Evolutionary conservation across 2,888 invertebrate genomes (phyloP).

Genomic region (Agrochola circellaris): DNA sequence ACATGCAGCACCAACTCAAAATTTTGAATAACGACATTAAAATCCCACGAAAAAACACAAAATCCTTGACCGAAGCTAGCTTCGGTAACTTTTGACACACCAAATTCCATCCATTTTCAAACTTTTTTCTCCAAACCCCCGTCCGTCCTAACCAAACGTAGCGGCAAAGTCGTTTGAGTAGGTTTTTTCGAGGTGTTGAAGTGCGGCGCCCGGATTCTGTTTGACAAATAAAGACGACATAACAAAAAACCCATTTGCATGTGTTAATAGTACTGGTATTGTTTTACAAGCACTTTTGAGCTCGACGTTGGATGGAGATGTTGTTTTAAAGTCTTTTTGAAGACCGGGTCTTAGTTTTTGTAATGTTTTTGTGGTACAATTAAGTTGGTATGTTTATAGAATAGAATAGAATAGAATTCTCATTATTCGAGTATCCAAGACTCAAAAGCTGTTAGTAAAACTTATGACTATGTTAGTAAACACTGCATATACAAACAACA

Average conservation of each 20-base stretch:
- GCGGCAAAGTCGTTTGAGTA: constrained; percentile 45
- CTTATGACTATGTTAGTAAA: too few relatives aligned
- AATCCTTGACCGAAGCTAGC: background rate
- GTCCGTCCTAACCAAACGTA: constrained; percentile 62
- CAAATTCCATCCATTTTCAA: constrained; percentile 29
- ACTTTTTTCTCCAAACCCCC: constrained; percentile 4
- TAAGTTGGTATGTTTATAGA: constrained; percentile 6
- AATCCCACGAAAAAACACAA: background rate
- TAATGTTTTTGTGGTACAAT: background rate
- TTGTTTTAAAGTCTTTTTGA: constrained; percentile 22
- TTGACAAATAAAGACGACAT: constrained; percentile 61
- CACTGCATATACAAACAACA: too few relatives aligned
- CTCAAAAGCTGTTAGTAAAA: too few relatives aligned
- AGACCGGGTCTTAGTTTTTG: background rate
- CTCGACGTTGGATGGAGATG: constrained; percentile 5
- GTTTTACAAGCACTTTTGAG: constrained; percentile 59
- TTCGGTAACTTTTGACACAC: background rate
- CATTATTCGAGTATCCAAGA: too few relatives aligned
- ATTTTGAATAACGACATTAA: background rate
- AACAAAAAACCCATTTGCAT: constrained; percentile 71
- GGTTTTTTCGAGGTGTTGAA: constrained; percentile 57
- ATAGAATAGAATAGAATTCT: too few relatives aligned
- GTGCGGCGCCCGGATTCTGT: constrained; percentile 68
- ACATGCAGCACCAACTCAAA: too few relatives aligned
- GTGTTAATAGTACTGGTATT: constrained; percentile 66